A percentile compares a stretch with the other conserved stretches of the same genome.
Evolutionary conservation across 2,113 vertebrate species (phyloP).

Genomic region (Rhea pennata): DNA sequence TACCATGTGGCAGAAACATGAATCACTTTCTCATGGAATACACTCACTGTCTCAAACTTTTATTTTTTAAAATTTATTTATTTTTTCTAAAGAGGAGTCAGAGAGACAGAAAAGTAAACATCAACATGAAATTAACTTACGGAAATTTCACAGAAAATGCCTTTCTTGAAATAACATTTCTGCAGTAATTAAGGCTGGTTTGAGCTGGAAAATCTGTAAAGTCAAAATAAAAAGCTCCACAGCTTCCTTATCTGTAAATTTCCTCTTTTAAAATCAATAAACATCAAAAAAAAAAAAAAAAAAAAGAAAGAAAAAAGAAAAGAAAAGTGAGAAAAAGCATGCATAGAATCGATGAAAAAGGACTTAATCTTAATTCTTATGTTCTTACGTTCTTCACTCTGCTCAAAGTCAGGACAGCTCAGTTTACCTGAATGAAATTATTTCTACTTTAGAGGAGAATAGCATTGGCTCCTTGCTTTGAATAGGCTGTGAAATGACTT

Average conservation of each 20-base stretch:
- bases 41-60: background rate
- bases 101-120: background rate
- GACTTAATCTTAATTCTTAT: background rate
- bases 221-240: background rate
- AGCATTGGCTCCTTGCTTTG: background rate
- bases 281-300: background rate
- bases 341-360: background rate
- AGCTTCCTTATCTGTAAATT: background rate
- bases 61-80: background rate
- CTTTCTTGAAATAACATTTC: background rate
- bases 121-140: background rate
- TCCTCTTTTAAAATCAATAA: background rate
- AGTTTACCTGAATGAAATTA: background rate
- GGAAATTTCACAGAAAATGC: background rate
- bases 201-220: background rate
- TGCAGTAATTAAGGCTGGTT: background rate
- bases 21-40: background rate
- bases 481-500: background rate
- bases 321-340: background rate
- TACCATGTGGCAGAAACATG: background rate
- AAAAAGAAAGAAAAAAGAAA: background rate
- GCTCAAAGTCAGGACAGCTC: background rate
- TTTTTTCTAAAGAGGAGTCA: background rate
- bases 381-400: background rate
- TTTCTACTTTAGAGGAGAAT: background rate